These are phyloP conservation scores for Lasius fuliginosus DNA, from an alignment of 2,888 invertebrate species.

Conservation along the genomic window DNA sequence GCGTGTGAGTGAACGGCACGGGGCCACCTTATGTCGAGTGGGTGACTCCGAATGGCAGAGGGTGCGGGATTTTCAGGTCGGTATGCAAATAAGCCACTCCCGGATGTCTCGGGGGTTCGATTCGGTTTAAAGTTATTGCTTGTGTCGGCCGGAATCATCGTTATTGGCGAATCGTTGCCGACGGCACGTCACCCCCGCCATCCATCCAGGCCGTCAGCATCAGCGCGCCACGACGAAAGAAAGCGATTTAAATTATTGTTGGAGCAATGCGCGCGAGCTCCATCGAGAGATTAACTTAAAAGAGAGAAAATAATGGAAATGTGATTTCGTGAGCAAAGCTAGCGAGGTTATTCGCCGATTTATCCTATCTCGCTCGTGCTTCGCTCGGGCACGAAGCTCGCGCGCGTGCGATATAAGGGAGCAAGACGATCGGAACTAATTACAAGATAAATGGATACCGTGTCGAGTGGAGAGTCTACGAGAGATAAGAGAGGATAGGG, in stretches of 20 bases:
- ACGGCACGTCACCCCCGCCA: conserved; percentile 58
- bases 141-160: conserved; percentile 82
- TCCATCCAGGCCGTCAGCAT: neutral
- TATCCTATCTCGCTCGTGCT: conserved; percentile 30
- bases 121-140: conserved; percentile 84
- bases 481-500: conserved; percentile 70
- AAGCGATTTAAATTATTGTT: conserved; percentile 50
- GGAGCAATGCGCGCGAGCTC: neutral
- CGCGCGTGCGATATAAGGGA: conserved; percentile 60
- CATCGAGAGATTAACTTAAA: neutral
- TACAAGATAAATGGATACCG: conserved; percentile 77
- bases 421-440: conserved; percentile 76
- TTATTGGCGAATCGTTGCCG: conserved; percentile 74
- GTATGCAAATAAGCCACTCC: conserved; percentile 85
- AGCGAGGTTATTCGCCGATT: neutral
- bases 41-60: conserved; percentile 83
- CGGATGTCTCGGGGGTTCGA: conserved; percentile 86
- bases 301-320: neutral
- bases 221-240: conserved; percentile 7
- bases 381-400: conserved; percentile 11
- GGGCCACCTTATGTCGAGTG: conserved; percentile 85
- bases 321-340: conserved; percentile 21
- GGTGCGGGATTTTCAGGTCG: conserved; percentile 82
- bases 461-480: conserved; percentile 59
- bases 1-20: conserved; percentile 53